Evolutionary conservation across 2,888 invertebrate genomes (phyloP).

Genomic region (Cephus spinipes): DNA sequence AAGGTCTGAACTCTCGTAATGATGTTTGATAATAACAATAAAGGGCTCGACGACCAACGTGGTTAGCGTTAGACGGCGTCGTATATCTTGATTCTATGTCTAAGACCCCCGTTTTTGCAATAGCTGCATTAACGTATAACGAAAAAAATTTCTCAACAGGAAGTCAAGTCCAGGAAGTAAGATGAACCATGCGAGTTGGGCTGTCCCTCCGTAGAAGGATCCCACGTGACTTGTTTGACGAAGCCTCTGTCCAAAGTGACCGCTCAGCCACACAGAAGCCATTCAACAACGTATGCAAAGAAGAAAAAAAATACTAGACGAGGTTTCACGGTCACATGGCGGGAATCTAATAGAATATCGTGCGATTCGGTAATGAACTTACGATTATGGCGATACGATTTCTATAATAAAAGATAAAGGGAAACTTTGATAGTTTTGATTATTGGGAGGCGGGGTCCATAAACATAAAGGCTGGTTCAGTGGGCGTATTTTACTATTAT

Average conservation of each 20-base stretch:
- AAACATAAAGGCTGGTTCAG: conserved; percentile 13
- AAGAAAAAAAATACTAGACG: neutral
- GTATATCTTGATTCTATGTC: neutral
- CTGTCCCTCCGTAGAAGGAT: neutral
- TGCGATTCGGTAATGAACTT: conserved; percentile 35
- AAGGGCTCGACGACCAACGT: neutral
- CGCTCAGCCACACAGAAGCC: conserved; percentile 41
- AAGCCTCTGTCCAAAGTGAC: conserved; percentile 13
- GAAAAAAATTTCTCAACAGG: neutral
- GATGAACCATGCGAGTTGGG: neutral
- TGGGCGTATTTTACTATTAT: neutral
- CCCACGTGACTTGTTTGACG: conserved; percentile 26
- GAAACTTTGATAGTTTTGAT: neutral
- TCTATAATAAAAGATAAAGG: neutral
- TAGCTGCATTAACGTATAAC: neutral
- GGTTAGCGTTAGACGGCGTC: neutral
- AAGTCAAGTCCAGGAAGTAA: neutral
- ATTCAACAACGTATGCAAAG: conserved; percentile 35
- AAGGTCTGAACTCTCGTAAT: neutral
- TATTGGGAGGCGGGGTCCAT: neutral
- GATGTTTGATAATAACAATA: neutral
- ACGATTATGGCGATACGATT: neutral
- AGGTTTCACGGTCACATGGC: conserved; percentile 52
- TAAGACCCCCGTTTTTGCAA: neutral
- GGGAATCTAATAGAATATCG: conserved; percentile 46